Percentiles rank a stretch among this genome's conserved stretches.
Evolutionary conservation across 2,797 vertebrate genomes (phyloP).

Genomic region (Alectoris magna): DNA sequence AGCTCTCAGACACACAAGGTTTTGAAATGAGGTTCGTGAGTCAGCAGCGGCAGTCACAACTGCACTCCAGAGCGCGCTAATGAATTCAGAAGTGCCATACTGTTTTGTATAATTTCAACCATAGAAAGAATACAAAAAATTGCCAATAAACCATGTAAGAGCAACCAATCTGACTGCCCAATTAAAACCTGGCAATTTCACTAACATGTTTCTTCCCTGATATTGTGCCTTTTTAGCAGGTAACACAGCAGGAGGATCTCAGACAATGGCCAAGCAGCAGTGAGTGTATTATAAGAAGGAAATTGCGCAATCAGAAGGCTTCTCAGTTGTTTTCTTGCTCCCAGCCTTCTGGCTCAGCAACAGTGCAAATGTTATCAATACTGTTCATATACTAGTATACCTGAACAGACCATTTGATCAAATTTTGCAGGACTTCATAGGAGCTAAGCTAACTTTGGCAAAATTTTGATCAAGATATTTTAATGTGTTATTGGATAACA

Average conservation of each 20-base stretch:
- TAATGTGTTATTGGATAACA: not conserved
- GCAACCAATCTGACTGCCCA: not conserved
- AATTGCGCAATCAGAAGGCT: not conserved
- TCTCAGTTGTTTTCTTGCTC: not conserved
- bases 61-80: not conserved
- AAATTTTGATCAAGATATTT: not conserved
- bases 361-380: not conserved
- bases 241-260: not conserved
- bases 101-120: not conserved
- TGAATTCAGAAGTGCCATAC: not conserved
- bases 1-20: not conserved
- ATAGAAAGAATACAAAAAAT: not conserved
- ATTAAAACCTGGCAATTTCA: not conserved
- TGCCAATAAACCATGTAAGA: not conserved
- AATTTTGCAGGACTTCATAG: conserved; percentile 26
- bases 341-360: not conserved
- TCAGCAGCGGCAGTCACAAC: not conserved
- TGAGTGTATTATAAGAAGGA: not conserved
- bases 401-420: not conserved
- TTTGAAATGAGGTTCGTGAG: not conserved
- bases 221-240: not conserved
- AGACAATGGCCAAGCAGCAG: not conserved
- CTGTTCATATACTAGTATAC: not conserved
- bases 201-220: not conserved
- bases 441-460: not conserved